phyloP scores from a whole-genome alignment of 2,888 invertebrate genomes.

The Phaonia tiefii region DNA sequence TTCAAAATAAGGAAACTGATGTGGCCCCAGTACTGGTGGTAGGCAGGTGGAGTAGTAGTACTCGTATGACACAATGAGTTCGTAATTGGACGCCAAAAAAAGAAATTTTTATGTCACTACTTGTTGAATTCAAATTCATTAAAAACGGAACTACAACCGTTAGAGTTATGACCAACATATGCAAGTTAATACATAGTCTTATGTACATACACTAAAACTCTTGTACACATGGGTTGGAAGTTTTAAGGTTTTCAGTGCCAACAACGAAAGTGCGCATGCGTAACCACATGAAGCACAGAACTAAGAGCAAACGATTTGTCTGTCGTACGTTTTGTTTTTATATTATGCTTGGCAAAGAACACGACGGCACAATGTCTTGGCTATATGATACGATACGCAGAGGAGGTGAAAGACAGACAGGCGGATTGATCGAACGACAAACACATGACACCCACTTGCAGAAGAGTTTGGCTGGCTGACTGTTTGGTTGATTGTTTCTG shows the following conservation, averaged over 20 bases:
- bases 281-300: conserved; percentile 35
- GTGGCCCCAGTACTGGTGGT: neutral
- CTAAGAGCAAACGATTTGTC: conserved; percentile 20
- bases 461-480: neutral
- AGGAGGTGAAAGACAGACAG: neutral
- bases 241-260: conserved; percentile 33
- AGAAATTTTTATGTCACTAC: conserved; percentile 35
- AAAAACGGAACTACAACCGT: conserved; percentile 61
- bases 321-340: conserved; percentile 19
- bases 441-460: conserved; percentile 47
- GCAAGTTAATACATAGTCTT: neutral
- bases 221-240: conserved; percentile 24
- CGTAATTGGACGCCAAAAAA: conserved; percentile 28
- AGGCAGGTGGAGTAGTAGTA: too few species aligned
- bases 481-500: neutral
- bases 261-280: conserved; percentile 49
- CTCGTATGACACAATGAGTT: conserved; percentile 24
- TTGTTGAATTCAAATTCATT: conserved; percentile 37
- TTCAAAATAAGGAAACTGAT: conserved; percentile 15
- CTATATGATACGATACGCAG: neutral
- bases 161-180: conserved; percentile 36
- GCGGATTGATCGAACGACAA: too few species aligned
- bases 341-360: conserved; percentile 28
- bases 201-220: conserved; percentile 6
- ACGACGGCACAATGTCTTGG: conserved; percentile 9